Conservation (phyloP, 1,140 invertebrate species). For the Ridgeia piscesae region DNA sequence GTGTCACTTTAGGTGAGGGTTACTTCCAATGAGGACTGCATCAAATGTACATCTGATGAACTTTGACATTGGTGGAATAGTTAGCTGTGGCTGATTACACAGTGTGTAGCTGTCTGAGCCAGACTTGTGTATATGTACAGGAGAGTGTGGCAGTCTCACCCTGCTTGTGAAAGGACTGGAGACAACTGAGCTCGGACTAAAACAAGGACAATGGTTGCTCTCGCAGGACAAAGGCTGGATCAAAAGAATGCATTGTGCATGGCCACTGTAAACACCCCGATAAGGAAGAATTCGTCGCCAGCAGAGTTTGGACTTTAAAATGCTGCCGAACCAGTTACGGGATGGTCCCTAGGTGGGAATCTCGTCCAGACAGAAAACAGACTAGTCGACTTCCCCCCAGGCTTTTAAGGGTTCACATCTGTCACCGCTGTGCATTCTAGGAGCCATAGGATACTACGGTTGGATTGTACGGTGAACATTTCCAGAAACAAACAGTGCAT, state of each 20-base stretch:
- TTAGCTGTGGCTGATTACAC: too few species aligned
- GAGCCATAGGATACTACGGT: not conserved
- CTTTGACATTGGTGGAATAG: too few species aligned
- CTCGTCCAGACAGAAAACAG: not conserved
- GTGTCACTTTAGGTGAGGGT: too few species aligned
- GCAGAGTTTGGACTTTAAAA: slow-evolving; percentile 3
- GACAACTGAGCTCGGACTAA: not conserved
- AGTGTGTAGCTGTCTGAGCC: too few species aligned
- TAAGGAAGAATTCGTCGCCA: not conserved
- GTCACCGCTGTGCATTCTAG: not conserved
- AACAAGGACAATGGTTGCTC: not conserved
- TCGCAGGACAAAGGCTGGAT: not conserved
- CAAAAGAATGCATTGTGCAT: not conserved
- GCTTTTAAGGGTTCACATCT: not conserved
- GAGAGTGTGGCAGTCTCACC: not conserved
- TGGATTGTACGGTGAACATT: not conserved
- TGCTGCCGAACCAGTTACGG: not conserved
- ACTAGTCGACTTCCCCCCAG: not conserved
- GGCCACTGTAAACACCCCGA: not conserved
- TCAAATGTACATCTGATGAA: too few species aligned
- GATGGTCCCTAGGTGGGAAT: slow-evolving; percentile 3
- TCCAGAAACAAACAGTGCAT: not conserved
- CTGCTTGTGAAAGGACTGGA: not conserved
- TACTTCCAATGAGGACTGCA: too few species aligned
- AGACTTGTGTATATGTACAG: not conserved